These are phyloP conservation scores for Holothuria glaberrima DNA, from an alignment of 35 echinoderm and acorn worm species.

Conservation along the genomic window DNA sequence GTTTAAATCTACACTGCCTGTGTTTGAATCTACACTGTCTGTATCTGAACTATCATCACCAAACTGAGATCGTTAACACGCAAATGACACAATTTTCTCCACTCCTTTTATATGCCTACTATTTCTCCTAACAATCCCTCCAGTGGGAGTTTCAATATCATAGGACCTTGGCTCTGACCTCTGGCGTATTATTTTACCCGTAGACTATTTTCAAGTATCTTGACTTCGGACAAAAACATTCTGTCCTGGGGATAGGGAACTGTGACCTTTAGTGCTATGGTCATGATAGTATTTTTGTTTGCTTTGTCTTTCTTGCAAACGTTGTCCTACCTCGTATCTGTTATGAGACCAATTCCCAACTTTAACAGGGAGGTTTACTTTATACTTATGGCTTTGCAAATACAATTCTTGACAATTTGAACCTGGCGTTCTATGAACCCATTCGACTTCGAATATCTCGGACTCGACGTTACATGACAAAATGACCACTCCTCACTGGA, in stretches of 20 bases:
- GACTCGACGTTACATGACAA: conserved; percentile 68
- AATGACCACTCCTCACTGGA: conserved; percentile 59
- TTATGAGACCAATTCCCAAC: neutral
- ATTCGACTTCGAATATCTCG: conserved; percentile 62
- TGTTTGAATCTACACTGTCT: too few species aligned
- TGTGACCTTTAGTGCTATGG: neutral
- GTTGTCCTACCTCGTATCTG: neutral
- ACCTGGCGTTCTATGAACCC: conserved; percentile 68
- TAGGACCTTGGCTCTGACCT: conserved; percentile 64
- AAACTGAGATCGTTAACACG: too few species aligned
- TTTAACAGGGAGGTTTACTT: conserved; percentile 52
- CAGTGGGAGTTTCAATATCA: conserved; percentile 28
- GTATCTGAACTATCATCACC: too few species aligned
- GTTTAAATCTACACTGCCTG: too few species aligned
- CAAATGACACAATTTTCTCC: neutral
- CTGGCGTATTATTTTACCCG: neutral
- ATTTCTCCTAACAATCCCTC: conserved; percentile 58
- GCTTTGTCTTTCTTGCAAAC: neutral
- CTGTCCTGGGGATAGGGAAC: neutral
- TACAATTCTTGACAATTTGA: conserved; percentile 61
- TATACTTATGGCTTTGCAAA: conserved; percentile 52
- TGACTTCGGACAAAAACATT: conserved; percentile 17
- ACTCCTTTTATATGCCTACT: conserved; percentile 10
- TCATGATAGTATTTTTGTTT: conserved; percentile 9
- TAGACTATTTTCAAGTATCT: conserved; percentile 20